Percentiles rank a stretch among this genome's conserved stretches.
Evolutionary conservation across 2,113 vertebrate genomes (phyloP).

Genomic region (Numenius arquata): DNA sequence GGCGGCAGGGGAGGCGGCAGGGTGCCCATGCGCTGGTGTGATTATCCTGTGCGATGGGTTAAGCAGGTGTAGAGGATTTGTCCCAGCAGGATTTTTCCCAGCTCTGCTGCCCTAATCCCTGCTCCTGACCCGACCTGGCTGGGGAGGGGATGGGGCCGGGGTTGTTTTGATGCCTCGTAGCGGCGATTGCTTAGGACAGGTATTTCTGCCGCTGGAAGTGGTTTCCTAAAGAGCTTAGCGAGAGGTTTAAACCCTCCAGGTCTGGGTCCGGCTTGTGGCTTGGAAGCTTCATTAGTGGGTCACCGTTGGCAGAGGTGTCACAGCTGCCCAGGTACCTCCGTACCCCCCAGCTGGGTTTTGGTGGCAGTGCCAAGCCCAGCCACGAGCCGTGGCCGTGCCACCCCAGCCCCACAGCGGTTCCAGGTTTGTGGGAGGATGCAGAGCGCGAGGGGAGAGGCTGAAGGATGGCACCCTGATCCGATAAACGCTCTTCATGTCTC

Average conservation of each 20-base stretch:
- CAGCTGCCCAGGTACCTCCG: not conserved
- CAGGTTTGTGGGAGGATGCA: not conserved
- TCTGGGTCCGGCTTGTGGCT: fast-evolving
- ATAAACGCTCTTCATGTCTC: not conserved
- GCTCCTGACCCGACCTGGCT: not conserved
- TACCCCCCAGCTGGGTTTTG: fast-evolving
- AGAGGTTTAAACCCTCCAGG: not conserved
- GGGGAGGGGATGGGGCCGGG: not conserved
- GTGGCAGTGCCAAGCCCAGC: not conserved
- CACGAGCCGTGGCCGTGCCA: fast-evolving
- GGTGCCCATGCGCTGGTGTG: fast-evolving
- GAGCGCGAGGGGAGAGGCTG: not conserved
- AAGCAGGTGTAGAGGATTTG: constrained; percentile 8
- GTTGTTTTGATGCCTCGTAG: not conserved
- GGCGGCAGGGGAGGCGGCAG: fast-evolving
- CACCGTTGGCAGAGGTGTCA: not conserved
- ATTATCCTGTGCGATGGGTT: not conserved
- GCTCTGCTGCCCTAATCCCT: fast-evolving
- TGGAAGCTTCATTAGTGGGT: fast-evolving
- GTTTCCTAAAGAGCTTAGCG: not conserved
- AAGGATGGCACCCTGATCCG: not conserved
- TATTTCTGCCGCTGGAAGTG: not conserved
- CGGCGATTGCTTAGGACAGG: not conserved
- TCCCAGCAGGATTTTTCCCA: constrained; percentile 9
- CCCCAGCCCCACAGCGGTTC: fast-evolving